phyloP scores from a whole-genome alignment of 92 coral and sea anemone genomes.

The Umimayanthus kanabou region DNA sequence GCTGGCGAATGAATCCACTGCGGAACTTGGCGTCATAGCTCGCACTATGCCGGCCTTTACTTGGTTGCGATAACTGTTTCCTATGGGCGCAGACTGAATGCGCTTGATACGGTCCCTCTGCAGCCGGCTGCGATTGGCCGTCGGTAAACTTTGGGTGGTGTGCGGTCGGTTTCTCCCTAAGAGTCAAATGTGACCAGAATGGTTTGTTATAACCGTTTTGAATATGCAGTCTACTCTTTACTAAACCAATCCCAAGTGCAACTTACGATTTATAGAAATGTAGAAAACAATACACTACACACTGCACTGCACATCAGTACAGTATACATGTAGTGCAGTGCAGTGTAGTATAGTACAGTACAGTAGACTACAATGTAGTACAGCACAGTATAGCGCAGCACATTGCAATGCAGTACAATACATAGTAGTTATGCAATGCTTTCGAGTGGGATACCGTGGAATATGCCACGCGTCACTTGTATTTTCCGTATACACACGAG shows the following conservation, averaged over 20 bases:
- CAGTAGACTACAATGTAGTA: too few species aligned
- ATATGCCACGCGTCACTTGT: too few species aligned
- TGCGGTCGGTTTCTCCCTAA: constrained; percentile 85
- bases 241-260: background rate
- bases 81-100: constrained; percentile 76
- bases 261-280: background rate
- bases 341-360: too few species aligned
- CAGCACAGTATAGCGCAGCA: too few species aligned
- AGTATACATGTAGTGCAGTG: too few species aligned
- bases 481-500: too few species aligned
- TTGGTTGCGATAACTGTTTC: constrained; percentile 71
- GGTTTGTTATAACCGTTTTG: background rate
- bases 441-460: too few species aligned
- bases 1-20: background rate
- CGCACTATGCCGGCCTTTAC: constrained; percentile 65
- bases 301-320: too few species aligned
- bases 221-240: background rate
- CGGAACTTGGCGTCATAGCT: constrained; percentile 65
- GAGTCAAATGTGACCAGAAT: background rate
- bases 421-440: too few species aligned
- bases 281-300: background rate
- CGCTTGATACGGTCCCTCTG: constrained; percentile 57
- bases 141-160: constrained; percentile 85
- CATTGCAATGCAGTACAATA: too few species aligned
- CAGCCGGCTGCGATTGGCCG: constrained; percentile 55